A percentile compares a stretch with the other conserved stretches of the same genome.
phyloP scores from a whole-genome alignment of 2,888 invertebrate genomes.

The Chaitophorus viminalis region DNA sequence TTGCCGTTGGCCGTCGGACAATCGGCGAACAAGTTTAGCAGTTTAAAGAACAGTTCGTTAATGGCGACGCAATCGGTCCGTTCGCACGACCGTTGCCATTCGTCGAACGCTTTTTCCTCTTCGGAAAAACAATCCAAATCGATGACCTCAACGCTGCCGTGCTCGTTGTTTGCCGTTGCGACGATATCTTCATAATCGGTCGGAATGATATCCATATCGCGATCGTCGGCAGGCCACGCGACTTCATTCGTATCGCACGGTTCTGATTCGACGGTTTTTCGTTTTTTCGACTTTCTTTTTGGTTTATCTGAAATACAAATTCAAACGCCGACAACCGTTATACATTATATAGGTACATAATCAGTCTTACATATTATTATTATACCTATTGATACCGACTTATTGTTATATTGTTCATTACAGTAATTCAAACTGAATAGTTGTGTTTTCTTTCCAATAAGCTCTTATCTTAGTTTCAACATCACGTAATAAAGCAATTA shows the following conservation, averaged over 20 bases:
- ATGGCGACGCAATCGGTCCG: not conserved
- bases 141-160: not conserved
- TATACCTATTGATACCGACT: no score
- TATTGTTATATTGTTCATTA: no score
- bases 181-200: not conserved
- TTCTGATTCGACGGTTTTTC: not conserved
- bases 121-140: not conserved
- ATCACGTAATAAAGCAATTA: no score
- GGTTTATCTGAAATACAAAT: conserved; percentile 33
- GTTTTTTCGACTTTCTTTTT: conserved; percentile 37
- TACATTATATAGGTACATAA: no score
- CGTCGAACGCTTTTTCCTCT: conserved; percentile 7
- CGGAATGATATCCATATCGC: not conserved
- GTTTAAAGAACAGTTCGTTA: conserved; percentile 6
- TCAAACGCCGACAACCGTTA: no score
- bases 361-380: no score
- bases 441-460: no score
- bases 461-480: no score
- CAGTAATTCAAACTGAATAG: no score
- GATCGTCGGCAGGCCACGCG: not conserved
- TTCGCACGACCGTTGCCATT: conserved; percentile 24
- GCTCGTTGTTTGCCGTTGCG: not conserved
- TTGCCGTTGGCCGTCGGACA: not conserved
- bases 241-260: not conserved
- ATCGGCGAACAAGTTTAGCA: conserved; percentile 10